Conservation (phyloP, 2,113 vertebrate genomes). For the Geothlypis trichas region DNA sequence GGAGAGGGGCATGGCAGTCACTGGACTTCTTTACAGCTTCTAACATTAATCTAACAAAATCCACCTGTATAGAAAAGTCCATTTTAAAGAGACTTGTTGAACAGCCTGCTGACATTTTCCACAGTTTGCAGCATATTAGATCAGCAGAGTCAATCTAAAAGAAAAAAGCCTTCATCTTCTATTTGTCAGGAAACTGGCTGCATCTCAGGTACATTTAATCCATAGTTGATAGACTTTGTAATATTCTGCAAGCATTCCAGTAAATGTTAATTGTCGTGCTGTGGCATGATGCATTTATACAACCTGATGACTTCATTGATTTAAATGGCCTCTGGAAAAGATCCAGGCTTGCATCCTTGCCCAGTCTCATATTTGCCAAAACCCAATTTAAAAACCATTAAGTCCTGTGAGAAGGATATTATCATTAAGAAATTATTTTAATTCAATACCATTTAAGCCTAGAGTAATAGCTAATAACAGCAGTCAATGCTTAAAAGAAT, state of each 20-base stretch:
- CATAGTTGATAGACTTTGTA: slow-evolving; percentile 33
- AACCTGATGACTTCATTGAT: slow-evolving; percentile 29
- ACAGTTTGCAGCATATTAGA: background rate
- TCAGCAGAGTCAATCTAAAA: background rate
- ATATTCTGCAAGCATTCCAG: slow-evolving; percentile 20
- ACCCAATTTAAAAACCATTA: slow-evolving; percentile 67
- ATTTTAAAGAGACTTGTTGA: background rate
- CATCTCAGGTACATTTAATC: background rate
- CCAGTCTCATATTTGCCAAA: slow-evolving; percentile 34
- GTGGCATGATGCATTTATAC: slow-evolving; percentile 8
- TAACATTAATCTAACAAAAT: background rate
- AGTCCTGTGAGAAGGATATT: slow-evolving; percentile 42
- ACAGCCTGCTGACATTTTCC: background rate
- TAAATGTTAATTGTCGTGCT: background rate
- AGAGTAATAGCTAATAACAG: slow-evolving; percentile 48
- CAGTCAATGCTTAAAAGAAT: background rate
- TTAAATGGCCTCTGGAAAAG: slow-evolving; percentile 13
- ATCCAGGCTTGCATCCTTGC: background rate
- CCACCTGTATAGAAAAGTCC: background rate
- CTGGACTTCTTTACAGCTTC: background rate
- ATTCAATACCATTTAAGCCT: slow-evolving; percentile 57
- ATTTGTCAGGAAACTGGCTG: background rate
- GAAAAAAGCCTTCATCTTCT: background rate
- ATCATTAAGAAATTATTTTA: slow-evolving; percentile 68
- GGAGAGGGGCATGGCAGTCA: background rate